phyloP scores from a whole-genome alignment of 2,888 invertebrate species.

The Diloba caeruleocephala region DNA sequence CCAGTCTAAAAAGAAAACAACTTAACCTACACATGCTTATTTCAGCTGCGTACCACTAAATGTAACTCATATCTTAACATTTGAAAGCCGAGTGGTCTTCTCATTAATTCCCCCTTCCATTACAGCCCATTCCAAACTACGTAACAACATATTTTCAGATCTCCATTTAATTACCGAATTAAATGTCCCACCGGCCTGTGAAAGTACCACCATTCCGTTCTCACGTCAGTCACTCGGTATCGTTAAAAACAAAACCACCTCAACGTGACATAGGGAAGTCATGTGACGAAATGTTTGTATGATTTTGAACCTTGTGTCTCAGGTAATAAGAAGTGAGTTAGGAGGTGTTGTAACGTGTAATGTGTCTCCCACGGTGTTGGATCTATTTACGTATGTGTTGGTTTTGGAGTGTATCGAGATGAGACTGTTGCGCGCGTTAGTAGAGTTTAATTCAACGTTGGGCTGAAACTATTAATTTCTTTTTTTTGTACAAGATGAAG shows the following conservation, averaged over 20 bases:
- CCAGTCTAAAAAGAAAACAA: background rate
- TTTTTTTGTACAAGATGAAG: background rate
- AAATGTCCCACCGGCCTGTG: slow-evolving; percentile 72
- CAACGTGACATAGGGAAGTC: slow-evolving; percentile 56
- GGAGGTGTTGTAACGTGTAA: slow-evolving; percentile 37
- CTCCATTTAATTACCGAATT: slow-evolving; percentile 61
- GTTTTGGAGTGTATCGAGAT: slow-evolving; percentile 46
- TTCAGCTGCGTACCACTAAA: slow-evolving; percentile 5
- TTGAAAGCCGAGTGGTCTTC: slow-evolving; percentile 25
- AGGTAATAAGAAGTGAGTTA: slow-evolving; percentile 47
- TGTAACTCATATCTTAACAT: slow-evolving; percentile 13
- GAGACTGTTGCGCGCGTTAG: slow-evolving; percentile 32
- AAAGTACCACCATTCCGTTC: slow-evolving; percentile 76
- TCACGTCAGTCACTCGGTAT: slow-evolving; percentile 82
- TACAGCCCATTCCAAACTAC: slow-evolving; percentile 56
- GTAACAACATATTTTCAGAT: slow-evolving; percentile 57
- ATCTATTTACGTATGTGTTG: slow-evolving; percentile 69
- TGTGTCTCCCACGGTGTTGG: slow-evolving; percentile 74
- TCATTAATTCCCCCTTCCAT: slow-evolving; percentile 46
- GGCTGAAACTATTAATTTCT: background rate
- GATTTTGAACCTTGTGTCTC: slow-evolving; percentile 52
- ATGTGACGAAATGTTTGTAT: slow-evolving; percentile 18
- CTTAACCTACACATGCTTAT: background rate
- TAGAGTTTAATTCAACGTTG: slow-evolving; percentile 20
- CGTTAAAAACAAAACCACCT: slow-evolving; percentile 77